Evolutionary conservation across 2,888 invertebrate species (phyloP).

Genomic region (Orchestes rusci): DNA sequence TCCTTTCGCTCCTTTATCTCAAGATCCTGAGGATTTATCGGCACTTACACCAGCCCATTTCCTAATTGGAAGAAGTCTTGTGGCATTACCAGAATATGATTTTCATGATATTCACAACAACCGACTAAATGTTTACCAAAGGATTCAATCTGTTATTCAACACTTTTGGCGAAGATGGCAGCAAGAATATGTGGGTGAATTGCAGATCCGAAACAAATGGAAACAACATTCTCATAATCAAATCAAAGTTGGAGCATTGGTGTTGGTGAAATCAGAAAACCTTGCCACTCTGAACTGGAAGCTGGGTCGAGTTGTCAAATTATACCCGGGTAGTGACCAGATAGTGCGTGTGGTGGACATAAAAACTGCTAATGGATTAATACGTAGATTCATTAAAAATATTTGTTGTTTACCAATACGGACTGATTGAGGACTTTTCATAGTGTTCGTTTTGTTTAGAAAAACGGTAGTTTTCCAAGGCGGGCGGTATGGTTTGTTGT

Average conservation of each 20-base stretch:
- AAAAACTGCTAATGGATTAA: neutral
- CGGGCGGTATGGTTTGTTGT: too few relatives aligned
- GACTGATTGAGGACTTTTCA: too few relatives aligned
- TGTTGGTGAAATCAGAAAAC: neutral
- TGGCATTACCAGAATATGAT: slow-evolving; percentile 21
- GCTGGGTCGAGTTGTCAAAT: too few relatives aligned
- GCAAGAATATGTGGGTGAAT: neutral
- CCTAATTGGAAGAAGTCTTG: slow-evolving; percentile 23
- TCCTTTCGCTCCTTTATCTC: slow-evolving; percentile 27
- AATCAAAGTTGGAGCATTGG: neutral
- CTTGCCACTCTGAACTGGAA: neutral
- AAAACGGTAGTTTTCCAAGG: too few relatives aligned
- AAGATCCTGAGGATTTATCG: slow-evolving; percentile 27
- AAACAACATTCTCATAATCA: neutral
- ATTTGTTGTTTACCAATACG: too few relatives aligned
- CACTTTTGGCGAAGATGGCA: neutral
- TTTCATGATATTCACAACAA: slow-evolving; percentile 14
- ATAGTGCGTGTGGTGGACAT: neutral
- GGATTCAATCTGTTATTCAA: too few relatives aligned
- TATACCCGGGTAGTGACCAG: too few relatives aligned
- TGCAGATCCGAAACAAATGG: slow-evolving; percentile 3
- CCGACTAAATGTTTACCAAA: too few relatives aligned
- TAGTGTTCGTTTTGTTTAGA: too few relatives aligned
- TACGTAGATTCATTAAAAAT: too few relatives aligned
- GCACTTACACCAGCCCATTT: slow-evolving; percentile 31